Evolutionary conservation across 2,113 vertebrate species (phyloP).

Genomic region (Agelaius phoeniceus): DNA sequence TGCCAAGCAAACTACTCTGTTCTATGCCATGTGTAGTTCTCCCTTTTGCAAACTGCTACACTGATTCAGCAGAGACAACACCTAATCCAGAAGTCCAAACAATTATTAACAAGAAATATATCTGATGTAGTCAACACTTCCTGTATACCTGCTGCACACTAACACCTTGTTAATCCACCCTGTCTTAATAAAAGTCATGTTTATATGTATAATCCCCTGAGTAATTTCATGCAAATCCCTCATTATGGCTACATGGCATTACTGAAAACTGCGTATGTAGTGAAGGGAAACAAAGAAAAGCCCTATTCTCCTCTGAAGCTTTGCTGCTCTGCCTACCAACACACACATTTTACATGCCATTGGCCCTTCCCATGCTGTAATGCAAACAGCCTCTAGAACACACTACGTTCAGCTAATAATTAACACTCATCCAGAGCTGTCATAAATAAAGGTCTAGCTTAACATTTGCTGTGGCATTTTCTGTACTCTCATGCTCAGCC

Average conservation of each 20-base stretch:
- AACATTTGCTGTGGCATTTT: not conserved
- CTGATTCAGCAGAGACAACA: not conserved
- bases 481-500: not conserved
- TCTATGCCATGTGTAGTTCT: not conserved
- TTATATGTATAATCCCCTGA: not conserved
- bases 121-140: not conserved
- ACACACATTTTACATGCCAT: not conserved
- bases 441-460: conserved; percentile 41
- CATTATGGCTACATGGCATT: not conserved
- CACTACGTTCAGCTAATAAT: conserved; percentile 36
- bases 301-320: not conserved
- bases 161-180: not conserved
- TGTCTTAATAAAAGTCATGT: not conserved
- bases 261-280: not conserved
- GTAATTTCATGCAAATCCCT: not conserved
- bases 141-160: not conserved
- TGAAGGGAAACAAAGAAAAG: not conserved
- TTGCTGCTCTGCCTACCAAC: not conserved
- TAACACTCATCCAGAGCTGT: conserved; percentile 24
- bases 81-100: not conserved
- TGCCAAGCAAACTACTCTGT: not conserved
- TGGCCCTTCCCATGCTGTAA: conserved; percentile 32
- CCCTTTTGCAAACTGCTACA: not conserved
- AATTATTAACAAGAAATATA: not conserved
- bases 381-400: conserved; percentile 30